Evolutionary conservation across 2,888 invertebrate genomes (phyloP).

Genomic region (Poecilus cupreus): DNA sequence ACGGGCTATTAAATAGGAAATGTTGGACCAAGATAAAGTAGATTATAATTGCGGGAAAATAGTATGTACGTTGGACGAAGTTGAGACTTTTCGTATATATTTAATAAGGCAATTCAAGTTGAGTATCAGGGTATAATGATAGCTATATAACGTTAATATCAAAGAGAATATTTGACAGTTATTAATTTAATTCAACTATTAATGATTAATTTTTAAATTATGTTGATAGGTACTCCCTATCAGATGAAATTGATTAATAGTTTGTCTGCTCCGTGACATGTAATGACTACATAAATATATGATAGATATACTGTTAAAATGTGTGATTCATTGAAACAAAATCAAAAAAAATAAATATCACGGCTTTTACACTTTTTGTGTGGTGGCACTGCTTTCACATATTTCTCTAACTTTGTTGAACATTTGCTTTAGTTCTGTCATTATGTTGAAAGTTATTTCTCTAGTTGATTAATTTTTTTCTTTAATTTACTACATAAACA

Average conservation of each 20-base stretch:
- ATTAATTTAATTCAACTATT: background rate
- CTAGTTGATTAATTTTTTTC: background rate
- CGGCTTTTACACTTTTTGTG: too few relatives aligned
- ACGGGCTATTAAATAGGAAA: background rate
- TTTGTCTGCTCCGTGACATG: background rate
- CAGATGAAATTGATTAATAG: background rate
- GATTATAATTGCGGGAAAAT: background rate
- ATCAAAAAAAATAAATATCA: too few relatives aligned
- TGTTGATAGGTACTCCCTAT: background rate
- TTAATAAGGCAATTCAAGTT: too few relatives aligned
- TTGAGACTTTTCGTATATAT: background rate
- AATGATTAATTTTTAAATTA: background rate
- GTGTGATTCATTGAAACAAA: too few relatives aligned
- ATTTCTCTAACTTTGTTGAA: too few relatives aligned
- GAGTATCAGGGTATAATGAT: too few relatives aligned
- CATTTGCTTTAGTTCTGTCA: too few relatives aligned
- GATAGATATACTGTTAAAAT: too few relatives aligned
- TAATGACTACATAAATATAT: background rate
- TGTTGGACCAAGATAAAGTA: background rate
- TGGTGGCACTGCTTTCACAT: too few relatives aligned
- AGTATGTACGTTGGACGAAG: background rate
- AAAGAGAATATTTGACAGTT: too few relatives aligned
- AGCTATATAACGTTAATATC: too few relatives aligned
- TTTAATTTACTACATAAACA: slow-evolving; percentile 8
- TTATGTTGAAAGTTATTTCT: background rate